A percentile compares a stretch with the other conserved stretches of the same genome.
Evolutionary conservation across 2,113 vertebrate genomes (phyloP).

Genomic region (Sapayoa aenigma): DNA sequence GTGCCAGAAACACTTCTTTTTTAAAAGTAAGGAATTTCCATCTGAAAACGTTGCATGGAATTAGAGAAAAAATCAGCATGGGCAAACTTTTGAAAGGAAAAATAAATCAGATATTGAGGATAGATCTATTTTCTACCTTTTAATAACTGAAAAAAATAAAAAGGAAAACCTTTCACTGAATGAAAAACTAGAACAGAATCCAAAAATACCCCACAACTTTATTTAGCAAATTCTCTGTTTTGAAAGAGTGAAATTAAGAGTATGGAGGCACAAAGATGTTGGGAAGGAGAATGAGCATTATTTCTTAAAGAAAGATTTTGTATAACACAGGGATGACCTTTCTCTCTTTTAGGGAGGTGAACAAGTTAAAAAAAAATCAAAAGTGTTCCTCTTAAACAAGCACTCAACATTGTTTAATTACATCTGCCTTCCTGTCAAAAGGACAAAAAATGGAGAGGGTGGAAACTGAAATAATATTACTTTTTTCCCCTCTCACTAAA

Average conservation of each 20-base stretch:
- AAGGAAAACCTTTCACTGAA: neutral
- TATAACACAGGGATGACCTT: neutral
- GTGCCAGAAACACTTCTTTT: neutral
- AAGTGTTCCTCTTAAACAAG: neutral
- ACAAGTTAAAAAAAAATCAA: neutral
- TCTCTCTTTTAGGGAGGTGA: neutral
- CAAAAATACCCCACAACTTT: neutral
- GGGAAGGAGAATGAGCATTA: neutral
- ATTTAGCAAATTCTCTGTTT: neutral
- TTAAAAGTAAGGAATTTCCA: neutral
- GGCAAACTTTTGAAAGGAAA: neutral
- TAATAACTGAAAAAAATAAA: neutral
- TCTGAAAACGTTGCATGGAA: neutral
- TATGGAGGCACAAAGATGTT: accelerated
- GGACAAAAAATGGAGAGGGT: neutral
- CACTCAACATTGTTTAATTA: neutral
- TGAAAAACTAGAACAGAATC: neutral
- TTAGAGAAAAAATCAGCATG: neutral
- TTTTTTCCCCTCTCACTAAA: neutral
- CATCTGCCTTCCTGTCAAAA: neutral
- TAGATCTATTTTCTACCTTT: neutral
- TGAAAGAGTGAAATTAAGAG: neutral
- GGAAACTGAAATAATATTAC: neutral
- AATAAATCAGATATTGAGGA: neutral
- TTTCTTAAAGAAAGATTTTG: neutral